Percentiles rank a stretch among this genome's conserved stretches.
Conservation (phyloP, 2,113 vertebrate species). For the Otolemur garnettii region DNA sequence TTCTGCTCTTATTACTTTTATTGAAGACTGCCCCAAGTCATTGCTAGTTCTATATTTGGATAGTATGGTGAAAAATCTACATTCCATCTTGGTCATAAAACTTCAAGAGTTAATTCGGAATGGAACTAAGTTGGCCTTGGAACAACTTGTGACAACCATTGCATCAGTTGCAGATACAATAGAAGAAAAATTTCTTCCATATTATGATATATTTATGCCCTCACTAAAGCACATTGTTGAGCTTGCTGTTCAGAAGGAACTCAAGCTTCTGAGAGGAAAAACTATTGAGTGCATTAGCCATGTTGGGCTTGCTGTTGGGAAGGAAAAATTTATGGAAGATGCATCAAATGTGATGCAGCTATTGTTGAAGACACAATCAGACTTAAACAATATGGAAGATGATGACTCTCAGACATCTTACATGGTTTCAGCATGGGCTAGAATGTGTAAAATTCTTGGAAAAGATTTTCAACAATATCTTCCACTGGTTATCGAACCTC, state of each 20-base stretch:
- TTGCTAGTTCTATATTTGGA: conserved; percentile 96
- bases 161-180: conserved; percentile 98
- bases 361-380: conserved; percentile 97
- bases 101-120: conserved; percentile 98
- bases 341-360: conserved; percentile 98
- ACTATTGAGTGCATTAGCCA: conserved; percentile 99
- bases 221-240: conserved; percentile 98
- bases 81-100: conserved; percentile 97
- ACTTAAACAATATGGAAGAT: conserved; percentile 97
- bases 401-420: conserved; percentile 99
- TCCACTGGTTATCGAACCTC: conserved; percentile 97
- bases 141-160: conserved; percentile 99
- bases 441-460: conserved; percentile 99
- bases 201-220: conserved; percentile 99
- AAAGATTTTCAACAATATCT: conserved; percentile 99
- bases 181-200: conserved; percentile 98
- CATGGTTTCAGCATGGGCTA: conserved; percentile 99
- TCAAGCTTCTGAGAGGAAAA: conserved; percentile 97
- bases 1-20: conserved; percentile 98
- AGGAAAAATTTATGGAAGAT: conserved; percentile 99
- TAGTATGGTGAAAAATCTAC: conserved; percentile 97
- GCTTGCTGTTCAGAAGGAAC: conserved; percentile 97
- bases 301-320: conserved; percentile 98
- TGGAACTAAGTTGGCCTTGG: conserved; percentile 98
- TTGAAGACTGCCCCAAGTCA: conserved; percentile 98